phyloP scores from a whole-genome alignment of 2,113 vertebrate species.

The Channa argus region DNA sequence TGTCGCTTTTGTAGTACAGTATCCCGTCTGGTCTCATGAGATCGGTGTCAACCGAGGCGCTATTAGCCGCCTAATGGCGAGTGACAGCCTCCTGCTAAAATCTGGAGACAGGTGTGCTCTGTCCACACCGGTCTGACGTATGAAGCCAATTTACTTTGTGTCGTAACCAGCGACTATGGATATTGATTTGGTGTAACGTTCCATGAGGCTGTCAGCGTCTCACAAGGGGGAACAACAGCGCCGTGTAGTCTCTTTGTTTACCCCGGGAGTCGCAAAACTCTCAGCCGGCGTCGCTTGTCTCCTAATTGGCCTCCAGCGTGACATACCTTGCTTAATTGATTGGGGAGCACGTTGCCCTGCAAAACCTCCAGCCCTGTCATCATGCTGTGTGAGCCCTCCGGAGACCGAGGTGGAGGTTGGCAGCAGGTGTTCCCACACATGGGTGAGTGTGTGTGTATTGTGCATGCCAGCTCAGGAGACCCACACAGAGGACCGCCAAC shows the following conservation, averaged over 20 bases:
- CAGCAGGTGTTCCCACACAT: not conserved
- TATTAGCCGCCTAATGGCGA: slow-evolving; percentile 23
- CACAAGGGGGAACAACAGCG: not conserved
- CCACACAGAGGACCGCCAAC: not conserved
- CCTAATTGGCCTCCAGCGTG: slow-evolving; percentile 25
- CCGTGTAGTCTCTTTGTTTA: slow-evolving; percentile 27
- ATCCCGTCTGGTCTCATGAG: not conserved
- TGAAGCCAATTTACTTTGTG: not conserved
- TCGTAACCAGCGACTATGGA: not conserved
- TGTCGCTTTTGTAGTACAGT: not conserved
- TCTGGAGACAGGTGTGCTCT: not conserved
- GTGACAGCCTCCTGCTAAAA: not conserved
- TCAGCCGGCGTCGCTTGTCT: not conserved
- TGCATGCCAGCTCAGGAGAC: not conserved
- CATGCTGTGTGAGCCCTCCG: slow-evolving; percentile 9
- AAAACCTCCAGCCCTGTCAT: not conserved
- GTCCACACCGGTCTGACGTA: not conserved
- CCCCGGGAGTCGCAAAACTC: not conserved
- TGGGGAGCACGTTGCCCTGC: not conserved
- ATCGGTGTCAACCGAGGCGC: not conserved
- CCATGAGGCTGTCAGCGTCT: not conserved
- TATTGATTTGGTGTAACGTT: not conserved
- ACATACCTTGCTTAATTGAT: slow-evolving; percentile 38
- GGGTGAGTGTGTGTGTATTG: not conserved
- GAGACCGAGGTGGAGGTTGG: slow-evolving; percentile 1